Conservation (phyloP, 1,140 invertebrate species). For the Nixonia krombeini region DNA sequence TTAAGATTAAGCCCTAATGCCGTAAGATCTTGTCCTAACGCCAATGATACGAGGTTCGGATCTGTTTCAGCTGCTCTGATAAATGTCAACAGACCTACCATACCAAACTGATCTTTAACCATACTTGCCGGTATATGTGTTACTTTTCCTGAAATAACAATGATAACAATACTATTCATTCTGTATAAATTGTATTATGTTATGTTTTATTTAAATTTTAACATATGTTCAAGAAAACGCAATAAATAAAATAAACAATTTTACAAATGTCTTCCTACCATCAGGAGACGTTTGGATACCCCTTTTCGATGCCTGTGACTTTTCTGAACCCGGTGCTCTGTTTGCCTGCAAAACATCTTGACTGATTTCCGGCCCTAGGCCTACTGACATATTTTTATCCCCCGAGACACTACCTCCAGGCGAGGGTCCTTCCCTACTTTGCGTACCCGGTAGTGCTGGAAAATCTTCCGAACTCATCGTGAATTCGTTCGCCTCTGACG, state of each 20-base stretch:
- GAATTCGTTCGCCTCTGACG: constrained; percentile 93
- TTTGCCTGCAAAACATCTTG: constrained; percentile 67
- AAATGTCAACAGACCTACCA: constrained; percentile 97
- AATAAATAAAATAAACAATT: not conserved
- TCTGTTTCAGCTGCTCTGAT: constrained; percentile 97
- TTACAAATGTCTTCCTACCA: constrained; percentile 72
- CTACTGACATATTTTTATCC: constrained; percentile 74
- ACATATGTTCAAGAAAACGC: not conserved
- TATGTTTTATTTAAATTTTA: not conserved
- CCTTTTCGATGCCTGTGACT: constrained; percentile 75
- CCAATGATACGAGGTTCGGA: constrained; percentile 94
- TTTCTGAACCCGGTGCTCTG: constrained; percentile 68
- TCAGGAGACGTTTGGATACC: constrained; percentile 96
- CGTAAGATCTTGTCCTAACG: constrained; percentile 96
- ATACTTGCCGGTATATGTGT: constrained; percentile 98
- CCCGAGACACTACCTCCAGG: constrained; percentile 71
- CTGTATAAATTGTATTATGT: not conserved
- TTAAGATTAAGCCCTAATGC: constrained; percentile 98
- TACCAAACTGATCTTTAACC: constrained; percentile 99
- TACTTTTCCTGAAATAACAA: constrained; percentile 81
- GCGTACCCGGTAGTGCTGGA: constrained; percentile 91
- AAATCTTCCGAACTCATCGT: constrained; percentile 99
- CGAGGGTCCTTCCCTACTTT: constrained; percentile 72
- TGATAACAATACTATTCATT: constrained; percentile 10
- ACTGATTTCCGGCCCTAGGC: constrained; percentile 68